phyloP scores from a whole-genome alignment of 1,140 invertebrate species.

The Lepidurus couesii region DNA sequence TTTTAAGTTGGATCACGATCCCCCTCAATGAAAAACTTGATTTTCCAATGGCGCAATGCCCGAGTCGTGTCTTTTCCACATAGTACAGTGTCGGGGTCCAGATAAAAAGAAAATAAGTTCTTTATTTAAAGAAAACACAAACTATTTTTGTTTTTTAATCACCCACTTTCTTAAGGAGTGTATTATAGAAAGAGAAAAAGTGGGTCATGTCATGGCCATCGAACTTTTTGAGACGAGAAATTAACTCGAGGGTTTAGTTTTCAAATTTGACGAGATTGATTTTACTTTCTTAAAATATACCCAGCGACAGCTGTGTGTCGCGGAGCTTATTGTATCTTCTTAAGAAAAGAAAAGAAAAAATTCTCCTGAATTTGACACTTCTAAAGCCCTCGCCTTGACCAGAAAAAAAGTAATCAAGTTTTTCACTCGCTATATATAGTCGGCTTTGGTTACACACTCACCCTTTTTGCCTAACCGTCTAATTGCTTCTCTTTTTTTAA shows the following conservation, averaged over 20 bases:
- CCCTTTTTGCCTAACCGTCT: no score
- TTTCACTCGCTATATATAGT: no score
- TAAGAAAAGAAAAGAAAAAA: no score
- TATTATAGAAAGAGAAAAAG: not conserved
- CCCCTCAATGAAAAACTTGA: constrained; percentile 22
- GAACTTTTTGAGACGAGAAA: constrained; percentile 11
- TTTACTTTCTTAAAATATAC: no score
- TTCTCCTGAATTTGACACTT: no score
- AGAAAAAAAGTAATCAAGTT: no score
- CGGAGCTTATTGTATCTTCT: no score
- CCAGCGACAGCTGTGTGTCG: no score
- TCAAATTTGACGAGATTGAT: not conserved
- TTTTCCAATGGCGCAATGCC: constrained; percentile 14
- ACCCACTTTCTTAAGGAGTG: not conserved
- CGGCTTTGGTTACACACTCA: no score
- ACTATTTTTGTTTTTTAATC: not conserved
- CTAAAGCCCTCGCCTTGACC: no score
- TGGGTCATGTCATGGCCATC: constrained; percentile 11
- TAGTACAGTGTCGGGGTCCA: not conserved
- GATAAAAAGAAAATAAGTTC: not conserved
- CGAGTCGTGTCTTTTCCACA: not conserved
- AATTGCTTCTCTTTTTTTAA: no score
- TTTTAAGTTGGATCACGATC: constrained; percentile 14
- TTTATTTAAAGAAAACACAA: not conserved
- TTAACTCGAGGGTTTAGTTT: not conserved